Conservation (phyloP, 2,888 invertebrate species). For the Erynnis tages region DNA sequence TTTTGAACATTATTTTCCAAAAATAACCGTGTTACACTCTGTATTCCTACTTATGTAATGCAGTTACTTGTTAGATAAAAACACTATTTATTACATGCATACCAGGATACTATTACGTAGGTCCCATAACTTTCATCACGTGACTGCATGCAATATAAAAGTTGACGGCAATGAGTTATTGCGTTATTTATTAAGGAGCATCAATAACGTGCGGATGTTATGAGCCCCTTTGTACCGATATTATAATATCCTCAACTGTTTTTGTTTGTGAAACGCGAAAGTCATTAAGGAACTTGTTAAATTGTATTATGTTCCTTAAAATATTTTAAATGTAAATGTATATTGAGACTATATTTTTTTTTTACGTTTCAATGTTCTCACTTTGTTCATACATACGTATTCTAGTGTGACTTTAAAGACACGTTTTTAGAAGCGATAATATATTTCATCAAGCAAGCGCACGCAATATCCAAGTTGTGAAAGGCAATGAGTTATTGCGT, state of each 20-base stretch:
- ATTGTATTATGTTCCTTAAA: too few species aligned
- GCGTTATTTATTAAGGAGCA: conserved; percentile 31
- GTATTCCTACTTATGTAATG: neutral
- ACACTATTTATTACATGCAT: too few species aligned
- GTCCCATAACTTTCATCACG: neutral
- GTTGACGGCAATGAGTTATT: conserved; percentile 24
- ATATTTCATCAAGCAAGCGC: neutral
- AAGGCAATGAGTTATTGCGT: neutral
- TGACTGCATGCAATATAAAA: conserved; percentile 2
- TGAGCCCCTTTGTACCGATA: neutral
- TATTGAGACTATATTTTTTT: too few species aligned
- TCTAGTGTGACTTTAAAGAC: too few species aligned
- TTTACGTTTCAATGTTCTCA: too few species aligned
- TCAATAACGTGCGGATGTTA: conserved; percentile 25
- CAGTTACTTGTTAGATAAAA: too few species aligned
- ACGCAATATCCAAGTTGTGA: neutral
- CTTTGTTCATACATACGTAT: too few species aligned
- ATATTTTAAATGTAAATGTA: too few species aligned
- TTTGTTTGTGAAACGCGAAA: neutral
- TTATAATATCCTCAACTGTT: neutral
- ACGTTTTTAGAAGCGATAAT: neutral
- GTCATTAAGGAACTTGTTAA: too few species aligned
- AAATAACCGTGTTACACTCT: neutral
- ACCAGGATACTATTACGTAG: too few species aligned
- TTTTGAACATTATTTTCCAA: too few species aligned